Evolutionary conservation across 2,797 vertebrate genomes (phyloP).

Genomic region (Phalanger gymnotis): DNA sequence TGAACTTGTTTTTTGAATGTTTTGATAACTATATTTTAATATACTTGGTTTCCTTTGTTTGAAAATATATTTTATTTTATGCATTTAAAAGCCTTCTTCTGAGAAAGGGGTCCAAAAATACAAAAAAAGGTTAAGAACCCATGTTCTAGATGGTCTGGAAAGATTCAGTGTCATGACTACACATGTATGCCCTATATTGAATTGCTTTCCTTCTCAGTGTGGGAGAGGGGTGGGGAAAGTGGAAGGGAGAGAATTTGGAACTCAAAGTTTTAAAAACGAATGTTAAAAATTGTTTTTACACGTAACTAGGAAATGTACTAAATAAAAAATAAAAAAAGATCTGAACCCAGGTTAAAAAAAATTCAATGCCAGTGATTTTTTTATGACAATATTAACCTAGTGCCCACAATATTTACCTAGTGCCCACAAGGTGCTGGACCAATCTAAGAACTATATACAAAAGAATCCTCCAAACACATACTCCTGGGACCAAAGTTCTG

Average conservation of each 20-base stretch:
- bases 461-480: not conserved
- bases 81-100: not conserved
- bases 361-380: not conserved
- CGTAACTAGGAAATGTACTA: too few relatives aligned
- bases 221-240: too few relatives aligned
- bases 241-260: too few relatives aligned
- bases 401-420: not conserved
- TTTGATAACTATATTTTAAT: not conserved
- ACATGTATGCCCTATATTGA: too few relatives aligned
- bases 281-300: too few relatives aligned
- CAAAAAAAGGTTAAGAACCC: not conserved
- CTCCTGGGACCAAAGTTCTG: slow-evolving; percentile 2
- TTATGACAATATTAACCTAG: not conserved
- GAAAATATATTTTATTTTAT: not conserved
- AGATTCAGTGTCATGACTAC: not conserved
- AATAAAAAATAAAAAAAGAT: too few relatives aligned
- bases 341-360: not conserved
- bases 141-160: not conserved
- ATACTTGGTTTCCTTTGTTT: not conserved
- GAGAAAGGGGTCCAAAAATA: not conserved
- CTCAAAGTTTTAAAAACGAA: too few relatives aligned
- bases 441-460: not conserved
- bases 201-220: too few relatives aligned
- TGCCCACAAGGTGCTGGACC: not conserved
- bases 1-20: not conserved